These are phyloP conservation scores for Corydoras maculifer DNA, from an alignment of 2,113 vertebrate species.

Conservation along the genomic window DNA sequence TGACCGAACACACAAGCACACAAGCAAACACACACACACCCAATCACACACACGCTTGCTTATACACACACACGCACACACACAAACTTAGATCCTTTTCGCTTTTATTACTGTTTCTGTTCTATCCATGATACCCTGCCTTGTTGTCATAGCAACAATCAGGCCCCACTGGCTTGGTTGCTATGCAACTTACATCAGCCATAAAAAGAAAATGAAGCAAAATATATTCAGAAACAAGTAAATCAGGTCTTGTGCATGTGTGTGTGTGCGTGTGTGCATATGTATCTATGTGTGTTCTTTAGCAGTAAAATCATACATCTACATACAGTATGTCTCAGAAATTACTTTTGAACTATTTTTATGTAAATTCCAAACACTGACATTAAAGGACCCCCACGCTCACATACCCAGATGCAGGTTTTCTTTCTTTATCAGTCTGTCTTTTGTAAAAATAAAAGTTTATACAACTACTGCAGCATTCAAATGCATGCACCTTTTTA, in stretches of 20 bases:
- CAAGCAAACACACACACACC: not conserved
- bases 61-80: not conserved
- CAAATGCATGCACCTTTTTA: no score
- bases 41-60: constrained; percentile 33
- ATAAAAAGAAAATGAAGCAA: constrained; percentile 69
- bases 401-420: no score
- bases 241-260: constrained; percentile 21
- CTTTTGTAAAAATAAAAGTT: no score
- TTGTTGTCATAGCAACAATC: constrained; percentile 76
- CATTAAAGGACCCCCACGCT: no score
- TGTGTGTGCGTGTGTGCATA: constrained; percentile 1
- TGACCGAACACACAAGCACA: not conserved
- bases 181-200: constrained; percentile 76
- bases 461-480: no score
- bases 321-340: no score
- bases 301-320: no score
- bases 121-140: constrained; percentile 69
- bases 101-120: constrained; percentile 56
- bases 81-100: not conserved
- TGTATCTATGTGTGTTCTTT: constrained; percentile 8
- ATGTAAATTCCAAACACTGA: no score
- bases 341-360: no score
- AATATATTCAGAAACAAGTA: constrained; percentile 68
- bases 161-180: constrained; percentile 69
- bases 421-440: no score